A percentile compares a stretch with the other conserved stretches of the same genome.
phyloP scores from a whole-genome alignment of 2,888 invertebrate species.

The Chirona hameri region DNA sequence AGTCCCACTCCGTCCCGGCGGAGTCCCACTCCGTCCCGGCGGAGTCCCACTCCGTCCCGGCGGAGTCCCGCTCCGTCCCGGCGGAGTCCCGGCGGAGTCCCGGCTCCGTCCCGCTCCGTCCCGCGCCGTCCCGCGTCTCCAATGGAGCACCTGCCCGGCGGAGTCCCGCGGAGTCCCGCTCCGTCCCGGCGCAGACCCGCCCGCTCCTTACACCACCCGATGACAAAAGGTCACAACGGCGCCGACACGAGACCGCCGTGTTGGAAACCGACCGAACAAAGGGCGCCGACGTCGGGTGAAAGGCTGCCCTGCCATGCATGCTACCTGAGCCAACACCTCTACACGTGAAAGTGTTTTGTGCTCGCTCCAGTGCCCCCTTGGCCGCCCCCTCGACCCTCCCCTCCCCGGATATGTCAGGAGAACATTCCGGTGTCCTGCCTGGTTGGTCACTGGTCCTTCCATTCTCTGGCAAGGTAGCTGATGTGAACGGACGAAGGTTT shows the following conservation, averaged over 20 bases:
- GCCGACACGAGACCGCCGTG: no score
- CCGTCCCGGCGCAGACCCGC: background rate
- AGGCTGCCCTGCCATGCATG: background rate
- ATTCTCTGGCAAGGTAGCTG: background rate
- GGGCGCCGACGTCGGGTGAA: background rate
- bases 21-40: no score
- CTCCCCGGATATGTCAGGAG: background rate
- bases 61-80: no score
- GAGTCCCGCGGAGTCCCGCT: background rate
- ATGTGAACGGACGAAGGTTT: no score
- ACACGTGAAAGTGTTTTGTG: constrained; percentile 2
- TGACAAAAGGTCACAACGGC: no score
- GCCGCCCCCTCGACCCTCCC: background rate
- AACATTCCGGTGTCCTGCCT: background rate
- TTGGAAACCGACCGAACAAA: background rate
- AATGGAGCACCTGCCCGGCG: background rate
- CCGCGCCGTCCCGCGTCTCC: background rate
- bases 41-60: no score
- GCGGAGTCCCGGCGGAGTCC: no score
- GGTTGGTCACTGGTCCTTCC: background rate
- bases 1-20: no score
- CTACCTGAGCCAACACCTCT: constrained; percentile 1
- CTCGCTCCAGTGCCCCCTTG: background rate
- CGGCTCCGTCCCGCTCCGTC: background rate
- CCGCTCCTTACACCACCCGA: no score